Percentiles rank a stretch among this genome's conserved stretches.
Conservation (phyloP, 2,113 vertebrate species). For the Psophia crepitans region DNA sequence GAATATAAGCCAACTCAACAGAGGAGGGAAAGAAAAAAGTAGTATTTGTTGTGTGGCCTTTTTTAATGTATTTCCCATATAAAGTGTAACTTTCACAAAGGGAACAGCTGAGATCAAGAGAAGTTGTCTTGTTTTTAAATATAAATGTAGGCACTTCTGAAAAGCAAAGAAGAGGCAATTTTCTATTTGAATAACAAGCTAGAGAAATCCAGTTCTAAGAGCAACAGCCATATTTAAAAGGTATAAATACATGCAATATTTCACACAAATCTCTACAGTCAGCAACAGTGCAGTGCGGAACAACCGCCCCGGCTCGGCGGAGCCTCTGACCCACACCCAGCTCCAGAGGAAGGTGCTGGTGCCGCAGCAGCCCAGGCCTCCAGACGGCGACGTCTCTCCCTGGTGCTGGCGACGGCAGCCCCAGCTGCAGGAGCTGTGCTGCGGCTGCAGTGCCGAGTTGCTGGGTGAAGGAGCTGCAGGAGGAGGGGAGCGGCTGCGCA, state of each 20-base stretch:
- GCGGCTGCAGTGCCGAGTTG: neutral
- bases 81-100: neutral
- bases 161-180: neutral
- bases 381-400: fast-evolving
- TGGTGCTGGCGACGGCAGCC: no score
- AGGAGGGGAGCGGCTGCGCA: neutral
- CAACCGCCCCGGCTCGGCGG: neutral
- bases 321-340: neutral
- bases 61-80: neutral
- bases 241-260: neutral
- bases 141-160: neutral
- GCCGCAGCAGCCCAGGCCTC: neutral
- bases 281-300: neutral
- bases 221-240: neutral
- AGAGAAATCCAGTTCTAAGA: neutral
- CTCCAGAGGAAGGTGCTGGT: neutral
- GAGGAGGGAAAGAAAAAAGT: neutral
- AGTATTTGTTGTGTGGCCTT: neutral
- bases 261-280: neutral
- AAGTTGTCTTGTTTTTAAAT: neutral
- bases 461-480: neutral
- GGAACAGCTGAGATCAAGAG: neutral
- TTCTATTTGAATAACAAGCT: neutral
- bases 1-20: neutral
- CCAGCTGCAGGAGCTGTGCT: no score